phyloP scores from a whole-genome alignment of 2,797 vertebrate genomes.

The Macropus fuliginosus region DNA sequence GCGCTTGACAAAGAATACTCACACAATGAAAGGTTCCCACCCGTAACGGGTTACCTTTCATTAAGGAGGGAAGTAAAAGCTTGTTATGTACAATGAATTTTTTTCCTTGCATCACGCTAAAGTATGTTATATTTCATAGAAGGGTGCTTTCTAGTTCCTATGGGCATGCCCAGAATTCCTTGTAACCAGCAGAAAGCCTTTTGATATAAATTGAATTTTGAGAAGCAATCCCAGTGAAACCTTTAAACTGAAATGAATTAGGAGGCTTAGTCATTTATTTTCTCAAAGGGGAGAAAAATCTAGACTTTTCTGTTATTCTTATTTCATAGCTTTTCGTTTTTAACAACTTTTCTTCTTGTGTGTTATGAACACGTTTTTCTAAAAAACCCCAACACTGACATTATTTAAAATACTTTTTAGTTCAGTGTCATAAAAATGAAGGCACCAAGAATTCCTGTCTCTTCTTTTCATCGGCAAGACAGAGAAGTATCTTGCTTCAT shows the following conservation, averaged over 20 bases:
- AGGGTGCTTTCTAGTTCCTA: constrained; percentile 28
- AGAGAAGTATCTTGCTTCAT: constrained; percentile 44
- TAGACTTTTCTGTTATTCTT: constrained; percentile 26
- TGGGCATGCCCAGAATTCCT: constrained; percentile 34
- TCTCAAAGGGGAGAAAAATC: constrained; percentile 51
- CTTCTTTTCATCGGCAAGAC: constrained; percentile 45
- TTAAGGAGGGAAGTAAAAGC: not conserved
- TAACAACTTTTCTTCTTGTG: not conserved
- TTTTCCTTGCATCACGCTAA: constrained; percentile 27
- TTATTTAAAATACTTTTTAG: constrained; percentile 25
- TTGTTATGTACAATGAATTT: not conserved
- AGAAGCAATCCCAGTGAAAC: constrained; percentile 44
- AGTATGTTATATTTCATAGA: constrained; percentile 33
- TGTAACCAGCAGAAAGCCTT: constrained; percentile 48
- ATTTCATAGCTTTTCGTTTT: not conserved
- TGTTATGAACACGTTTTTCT: constrained; percentile 7
- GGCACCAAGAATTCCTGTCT: constrained; percentile 28
- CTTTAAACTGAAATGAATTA: constrained; percentile 44
- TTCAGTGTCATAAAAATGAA: constrained; percentile 22
- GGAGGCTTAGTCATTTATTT: constrained; percentile 27
- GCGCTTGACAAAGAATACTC: not conserved
- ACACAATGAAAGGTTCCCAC: constrained; percentile 45
- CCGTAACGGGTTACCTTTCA: not conserved
- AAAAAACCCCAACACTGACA: constrained; percentile 16
- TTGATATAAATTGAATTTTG: constrained; percentile 44